Evolutionary conservation across 1,140 invertebrate species (phyloP).

Genomic region (Caenorhabditis inopinata): DNA sequence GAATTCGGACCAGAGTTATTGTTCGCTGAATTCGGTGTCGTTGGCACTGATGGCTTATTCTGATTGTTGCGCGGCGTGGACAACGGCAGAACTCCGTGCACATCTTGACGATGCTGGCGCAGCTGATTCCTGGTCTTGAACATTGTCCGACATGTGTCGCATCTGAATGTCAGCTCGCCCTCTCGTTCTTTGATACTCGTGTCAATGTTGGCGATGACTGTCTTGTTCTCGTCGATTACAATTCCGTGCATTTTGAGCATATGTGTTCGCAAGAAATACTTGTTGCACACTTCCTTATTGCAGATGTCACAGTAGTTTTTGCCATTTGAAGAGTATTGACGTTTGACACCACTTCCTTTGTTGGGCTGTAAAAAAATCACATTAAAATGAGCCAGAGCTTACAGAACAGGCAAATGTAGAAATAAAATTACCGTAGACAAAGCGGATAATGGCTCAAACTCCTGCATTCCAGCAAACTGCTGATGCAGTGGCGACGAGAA

Average conservation of each 20-base stretch:
- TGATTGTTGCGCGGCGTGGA: constrained; percentile 34
- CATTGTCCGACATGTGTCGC: constrained; percentile 57
- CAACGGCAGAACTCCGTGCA: constrained; percentile 54
- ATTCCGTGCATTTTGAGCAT: constrained; percentile 99
- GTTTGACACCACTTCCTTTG: constrained; percentile 42
- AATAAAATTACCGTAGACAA: not conserved
- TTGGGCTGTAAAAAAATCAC: not conserved
- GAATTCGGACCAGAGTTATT: not conserved
- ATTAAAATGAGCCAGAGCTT: not conserved
- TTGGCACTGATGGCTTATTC: constrained; percentile 26
- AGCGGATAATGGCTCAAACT: not conserved
- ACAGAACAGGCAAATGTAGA: too few relatives aligned
- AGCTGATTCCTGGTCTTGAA: constrained; percentile 54
- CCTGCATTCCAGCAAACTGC: constrained; percentile 1
- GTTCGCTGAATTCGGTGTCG: not conserved
- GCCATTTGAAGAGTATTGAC: constrained; percentile 70
- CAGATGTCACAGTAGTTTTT: constrained; percentile 94
- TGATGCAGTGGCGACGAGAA: not conserved
- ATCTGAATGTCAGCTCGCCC: constrained; percentile 58
- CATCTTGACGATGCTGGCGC: constrained; percentile 56
- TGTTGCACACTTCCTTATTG: constrained; percentile 98
- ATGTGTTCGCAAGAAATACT: constrained; percentile 99
- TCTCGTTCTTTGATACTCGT: constrained; percentile 59
- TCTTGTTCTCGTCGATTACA: constrained; percentile 73
- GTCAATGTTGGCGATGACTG: constrained; percentile 65